Conservation (phyloP, 1,140 invertebrate genomes). For the Platyscapa corneri region DNA sequence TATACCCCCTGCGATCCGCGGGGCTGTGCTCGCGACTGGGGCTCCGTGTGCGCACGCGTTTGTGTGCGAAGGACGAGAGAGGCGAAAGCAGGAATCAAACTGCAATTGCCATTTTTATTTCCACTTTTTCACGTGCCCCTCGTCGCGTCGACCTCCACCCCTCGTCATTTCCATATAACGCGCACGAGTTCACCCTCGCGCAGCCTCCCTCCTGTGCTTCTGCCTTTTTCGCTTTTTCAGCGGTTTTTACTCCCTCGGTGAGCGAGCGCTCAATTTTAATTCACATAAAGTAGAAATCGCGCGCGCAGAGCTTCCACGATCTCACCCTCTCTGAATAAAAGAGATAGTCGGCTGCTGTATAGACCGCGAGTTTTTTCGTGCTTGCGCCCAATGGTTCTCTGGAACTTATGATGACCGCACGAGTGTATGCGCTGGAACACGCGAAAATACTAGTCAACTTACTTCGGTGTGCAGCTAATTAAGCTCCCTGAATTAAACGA, state of each 20-base stretch:
- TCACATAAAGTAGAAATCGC: constrained; percentile 59
- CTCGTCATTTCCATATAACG: constrained; percentile 47
- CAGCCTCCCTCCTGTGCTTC: neutral
- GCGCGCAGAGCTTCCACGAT: constrained; percentile 18
- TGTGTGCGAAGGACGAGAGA: neutral
- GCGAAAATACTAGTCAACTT: neutral
- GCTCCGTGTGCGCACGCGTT: constrained; percentile 55
- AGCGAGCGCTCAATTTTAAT: constrained; percentile 63
- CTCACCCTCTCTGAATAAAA: constrained; percentile 12
- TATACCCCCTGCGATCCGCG: constrained; percentile 59
- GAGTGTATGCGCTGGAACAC: neutral
- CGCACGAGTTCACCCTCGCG: constrained; percentile 44
- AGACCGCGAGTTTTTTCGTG: constrained; percentile 32
- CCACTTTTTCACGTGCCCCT: constrained; percentile 54
- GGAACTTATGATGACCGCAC: constrained; percentile 49
- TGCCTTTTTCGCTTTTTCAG: constrained; percentile 44
- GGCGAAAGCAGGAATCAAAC: constrained; percentile 64
- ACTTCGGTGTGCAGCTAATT: constrained; percentile 35
- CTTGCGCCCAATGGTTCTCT: constrained; percentile 34
- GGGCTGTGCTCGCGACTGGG: too few relatives aligned
- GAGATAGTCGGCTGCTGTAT: neutral
- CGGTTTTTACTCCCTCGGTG: constrained; percentile 20
- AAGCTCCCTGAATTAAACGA: constrained; percentile 31
- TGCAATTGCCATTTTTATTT: constrained; percentile 73
- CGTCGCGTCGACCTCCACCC: constrained; percentile 35